Evolutionary conservation across 2,888 invertebrate species (phyloP), one percentile per base, ranked within the genome.

Genomic region (Petrolisthes cinctipes): DNA sequence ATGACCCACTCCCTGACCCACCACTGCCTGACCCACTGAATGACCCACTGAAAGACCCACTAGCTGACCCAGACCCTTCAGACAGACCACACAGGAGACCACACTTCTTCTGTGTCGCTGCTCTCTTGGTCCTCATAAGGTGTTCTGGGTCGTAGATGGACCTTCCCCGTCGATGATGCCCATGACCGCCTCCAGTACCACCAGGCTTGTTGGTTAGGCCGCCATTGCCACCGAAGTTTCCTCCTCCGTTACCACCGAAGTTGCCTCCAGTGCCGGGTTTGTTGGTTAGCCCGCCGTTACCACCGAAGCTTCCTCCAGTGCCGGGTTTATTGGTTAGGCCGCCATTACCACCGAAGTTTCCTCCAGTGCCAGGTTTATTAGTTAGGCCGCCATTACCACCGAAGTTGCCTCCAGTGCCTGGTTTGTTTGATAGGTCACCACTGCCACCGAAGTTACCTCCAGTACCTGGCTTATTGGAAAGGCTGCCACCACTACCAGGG

Each of bases 221-320:
- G 6, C 81, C 23, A 11, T 23, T 37, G 17, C 37, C 37, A 37
- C 37, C 37, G 37, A 37, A 37, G 37, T 37, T 37, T 37, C 2
- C 66, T 56, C n/a, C n/a, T 7, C 53, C 53, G 1, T n/a, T 11
- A 9, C 82, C 82, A 1, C 66, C 82, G 3, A 68, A 7, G 82
- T 82, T 82, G 7, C 68, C 82, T 5, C 82, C 82, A 68, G 51
- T 68, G 53, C 82, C 82, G 11, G 82, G 82, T 68, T 82, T 82
- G n/a, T 82, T 82, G 20, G 82, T 68, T 51, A 82, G 82, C 0
- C 51, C 37, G 0, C 82, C 82, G 6, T 53, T 53, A 23, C 80
- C 23, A 5, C 81, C 82, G n/a, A 68, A 53, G 68, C 66, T 82
- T 4, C 82, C 82, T 11, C 82, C 82, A 37, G 51, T 66, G 14